Evolutionary conservation across 2,888 invertebrate species (phyloP).

Genomic region (Omphaloscelis lunosa): DNA sequence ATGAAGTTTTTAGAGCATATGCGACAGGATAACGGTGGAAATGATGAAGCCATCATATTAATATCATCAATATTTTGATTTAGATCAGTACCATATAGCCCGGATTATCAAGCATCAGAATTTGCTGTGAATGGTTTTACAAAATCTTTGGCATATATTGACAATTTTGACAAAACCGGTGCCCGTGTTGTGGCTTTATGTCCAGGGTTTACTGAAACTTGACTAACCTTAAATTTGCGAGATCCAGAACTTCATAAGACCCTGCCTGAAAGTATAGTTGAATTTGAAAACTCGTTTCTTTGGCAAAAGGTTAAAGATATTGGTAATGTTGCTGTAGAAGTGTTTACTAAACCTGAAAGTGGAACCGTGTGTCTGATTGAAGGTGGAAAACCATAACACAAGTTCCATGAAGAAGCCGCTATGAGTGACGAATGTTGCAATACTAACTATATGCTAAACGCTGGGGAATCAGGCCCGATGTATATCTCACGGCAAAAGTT

Average conservation of each 20-base stretch:
- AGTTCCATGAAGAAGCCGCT: background rate
- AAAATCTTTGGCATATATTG: conserved; percentile 79
- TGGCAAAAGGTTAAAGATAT: conserved; percentile 73
- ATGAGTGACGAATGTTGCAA: background rate
- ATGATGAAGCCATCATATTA: conserved; percentile 91
- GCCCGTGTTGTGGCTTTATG: conserved; percentile 65
- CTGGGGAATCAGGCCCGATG: background rate
- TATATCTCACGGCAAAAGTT: too few relatives aligned
- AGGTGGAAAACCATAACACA: conserved; percentile 40
- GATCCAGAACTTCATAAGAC: conserved; percentile 11
- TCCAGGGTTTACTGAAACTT: conserved; percentile 57
- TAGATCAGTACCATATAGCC: conserved; percentile 26
- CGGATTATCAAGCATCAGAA: conserved; percentile 83
- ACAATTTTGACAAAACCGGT: conserved; percentile 82
- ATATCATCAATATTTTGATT: conserved; percentile 75
- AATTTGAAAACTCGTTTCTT: conserved; percentile 24
- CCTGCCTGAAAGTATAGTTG: conserved; percentile 12
- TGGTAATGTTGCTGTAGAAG: conserved; percentile 67
- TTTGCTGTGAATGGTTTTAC: conserved; percentile 85
- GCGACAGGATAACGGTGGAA: conserved; percentile 85
- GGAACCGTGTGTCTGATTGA: conserved; percentile 62
- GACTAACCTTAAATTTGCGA: background rate
- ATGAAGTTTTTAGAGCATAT: conserved; percentile 88
- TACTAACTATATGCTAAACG: background rate
- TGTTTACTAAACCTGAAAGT: conserved; percentile 51